A percentile compares a stretch with the other conserved stretches of the same genome.
phyloP scores from a whole-genome alignment of 1,140 invertebrate species.

The Meteorus sp. region DNA sequence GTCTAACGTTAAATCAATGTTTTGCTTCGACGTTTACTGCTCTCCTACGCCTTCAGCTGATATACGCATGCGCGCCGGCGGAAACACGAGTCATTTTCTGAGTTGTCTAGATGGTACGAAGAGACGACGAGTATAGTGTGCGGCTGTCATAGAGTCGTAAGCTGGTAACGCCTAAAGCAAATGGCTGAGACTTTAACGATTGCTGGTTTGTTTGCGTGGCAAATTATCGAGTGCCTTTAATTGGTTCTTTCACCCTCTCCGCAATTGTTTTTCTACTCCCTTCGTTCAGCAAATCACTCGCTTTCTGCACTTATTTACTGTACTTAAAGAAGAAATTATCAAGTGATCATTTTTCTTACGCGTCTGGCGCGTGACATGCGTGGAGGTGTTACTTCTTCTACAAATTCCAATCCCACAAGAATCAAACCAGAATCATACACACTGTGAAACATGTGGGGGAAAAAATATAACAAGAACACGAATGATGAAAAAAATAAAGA shows the following conservation, averaged over 20 bases:
- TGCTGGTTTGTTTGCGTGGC: constrained; percentile 33
- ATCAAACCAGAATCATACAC: background rate
- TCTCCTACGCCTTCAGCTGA: constrained; percentile 1
- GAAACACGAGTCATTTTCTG: background rate
- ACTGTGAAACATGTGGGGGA: background rate
- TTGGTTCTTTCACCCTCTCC: background rate
- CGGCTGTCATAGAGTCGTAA: constrained; percentile 31
- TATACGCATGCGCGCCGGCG: constrained; percentile 3
- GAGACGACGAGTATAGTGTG: background rate
- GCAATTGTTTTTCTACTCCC: background rate
- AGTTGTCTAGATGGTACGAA: background rate
- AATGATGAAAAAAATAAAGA: constrained; percentile 34
- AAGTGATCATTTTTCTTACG: no score
- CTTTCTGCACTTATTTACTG: background rate
- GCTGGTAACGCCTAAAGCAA: constrained; percentile 37
- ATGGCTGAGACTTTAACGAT: constrained; percentile 37
- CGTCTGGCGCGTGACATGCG: no score
- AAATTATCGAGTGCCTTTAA: constrained; percentile 32
- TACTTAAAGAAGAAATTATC: background rate
- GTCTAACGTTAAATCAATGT: constrained; percentile 3
- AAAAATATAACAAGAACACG: constrained; percentile 28
- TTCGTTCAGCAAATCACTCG: no score
- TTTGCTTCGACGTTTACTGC: constrained; percentile 8
- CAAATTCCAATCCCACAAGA: no score
- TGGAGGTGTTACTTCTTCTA: no score